Conservation (phyloP, 1,140 invertebrate species). For the Drosophila rufa region DNA sequence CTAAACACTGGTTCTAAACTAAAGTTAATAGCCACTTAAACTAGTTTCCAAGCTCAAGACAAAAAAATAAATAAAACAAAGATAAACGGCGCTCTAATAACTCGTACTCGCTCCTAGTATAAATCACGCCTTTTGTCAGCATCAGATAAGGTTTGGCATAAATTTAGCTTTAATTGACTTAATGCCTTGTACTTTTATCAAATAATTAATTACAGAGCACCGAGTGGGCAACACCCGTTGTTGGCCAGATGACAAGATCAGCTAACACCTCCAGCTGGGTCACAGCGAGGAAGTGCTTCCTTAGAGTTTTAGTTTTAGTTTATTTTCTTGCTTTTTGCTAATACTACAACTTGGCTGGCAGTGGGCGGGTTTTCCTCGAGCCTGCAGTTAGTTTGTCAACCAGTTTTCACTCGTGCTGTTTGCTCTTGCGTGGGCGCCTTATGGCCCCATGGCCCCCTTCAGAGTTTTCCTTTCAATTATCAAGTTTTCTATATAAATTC, state of each 20-base stretch:
- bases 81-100: not conserved
- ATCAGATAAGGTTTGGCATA: conserved; percentile 75
- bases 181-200: conserved; percentile 80
- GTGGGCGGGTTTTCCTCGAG: conserved; percentile 19
- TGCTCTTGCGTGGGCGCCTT: conserved; percentile 22
- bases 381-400: conserved; percentile 32
- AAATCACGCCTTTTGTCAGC: conserved; percentile 79
- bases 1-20: too few species aligned
- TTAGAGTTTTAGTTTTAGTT: conserved; percentile 8
- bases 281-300: conserved; percentile 12
- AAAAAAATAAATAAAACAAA: not conserved
- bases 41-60: too few species aligned
- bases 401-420: conserved; percentile 25
- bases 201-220: conserved; percentile 72
- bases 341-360: conserved; percentile 18
- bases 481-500: conserved; percentile 71
- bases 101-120: conserved; percentile 19
- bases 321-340: conserved; percentile 1
- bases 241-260: conserved; percentile 17
- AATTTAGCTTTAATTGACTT: conserved; percentile 79
- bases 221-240: conserved; percentile 31
- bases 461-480: conserved; percentile 60
- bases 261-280: conserved; percentile 15
- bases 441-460: not conserved
- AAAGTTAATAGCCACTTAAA: too few species aligned